Base-by-base conservation (phyloP, 2,797 vertebrate genomes). In the Streptopelia turtur region DNA sequence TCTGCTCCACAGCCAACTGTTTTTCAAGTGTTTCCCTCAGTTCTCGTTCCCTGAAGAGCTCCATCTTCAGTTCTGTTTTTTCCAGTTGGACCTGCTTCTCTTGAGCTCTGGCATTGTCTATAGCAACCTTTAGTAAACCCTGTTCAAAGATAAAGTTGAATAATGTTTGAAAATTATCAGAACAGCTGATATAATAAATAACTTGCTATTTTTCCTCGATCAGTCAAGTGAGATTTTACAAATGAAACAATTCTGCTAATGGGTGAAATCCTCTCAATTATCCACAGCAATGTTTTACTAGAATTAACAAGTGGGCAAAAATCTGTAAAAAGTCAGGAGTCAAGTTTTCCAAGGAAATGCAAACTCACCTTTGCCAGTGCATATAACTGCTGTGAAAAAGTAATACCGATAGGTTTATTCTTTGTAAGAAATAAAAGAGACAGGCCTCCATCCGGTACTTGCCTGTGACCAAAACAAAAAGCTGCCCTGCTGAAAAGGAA, bases 41-140 rank as follows among this genome's bases (percentile, higher is more conserved):
- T 98, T 99, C 99, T 97, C 99, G 94, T 98, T 99, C 99, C 97
- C 99, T 98, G 98, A 99, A 99, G 97, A 99, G 98, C 97, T 99
- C 99, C 99, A 99, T 99, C 98, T 99, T 99, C 97, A 99, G 98
- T 97, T 99, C 99, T 11, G 99, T 99, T 98, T 99, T 99, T 98
- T 99, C 99, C 98, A 99, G 98, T 95, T 99, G 99, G 91, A 99
- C 99, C 96, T 99, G 99, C 97, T 99, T 99, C 98, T 99, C 99
- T 98, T 99, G 99, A 97, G 99, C 99, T 94, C 99, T 98, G 23
- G 99, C 99, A 72, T 99, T 99, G 98, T 99, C 99, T 96, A 99
- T 99, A 87, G 99, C 99, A 98, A 99, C 99, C 97, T 99, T 99
- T 95, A 99, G 98, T 84, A 99, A 98, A 89, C 99, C 99, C 99